Base-by-base conservation (phyloP, 2,113 vertebrate species). In the Neofelis nebulosa region DNA sequence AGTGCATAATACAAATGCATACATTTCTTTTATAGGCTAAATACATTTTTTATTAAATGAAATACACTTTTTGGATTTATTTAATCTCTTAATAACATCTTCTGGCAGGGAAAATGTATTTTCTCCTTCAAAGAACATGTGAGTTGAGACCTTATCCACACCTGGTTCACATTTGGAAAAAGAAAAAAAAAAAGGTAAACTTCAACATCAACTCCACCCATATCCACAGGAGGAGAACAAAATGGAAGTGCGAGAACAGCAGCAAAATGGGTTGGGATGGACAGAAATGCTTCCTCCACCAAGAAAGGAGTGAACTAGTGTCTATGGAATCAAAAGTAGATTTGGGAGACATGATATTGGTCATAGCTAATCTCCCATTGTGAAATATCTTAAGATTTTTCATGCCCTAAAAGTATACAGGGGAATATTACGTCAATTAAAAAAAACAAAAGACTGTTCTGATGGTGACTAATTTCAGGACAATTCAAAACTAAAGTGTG, bases 21-120 rank as follows among this genome's bases (percentile, higher is more conserved):
- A 73, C 31, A 68, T 74, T 88, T 71, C 63, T 87, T 94, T 97
- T 74, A 89, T 23, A 96, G 92, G 83, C 31, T 66, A 78, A 88
- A 83, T 27, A 61, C 4, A 55, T 33, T 78, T 88, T 96, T 97
- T 81, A 93, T 50, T 89, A 96, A 89, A 96, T 90, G n/a, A 94
- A 96, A 91, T 69, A 61, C 0, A 55, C 48, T 45, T 73, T 93
- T 80, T 97, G n/a, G 71, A 94, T 89, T 63, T 96, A 89, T 69
- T 88, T 73, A 93, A 91, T 97, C 78, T 89, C 82, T 93, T 94
- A 89, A 93, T 91, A 82, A 84, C 50, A 97, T 93, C 65, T 93
- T 97, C 18, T 74, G n/a, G 29, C 27, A 89, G 21, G 68, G 25
- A 96, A 97, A 95, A 65, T 45, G 2, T 88, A 78, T 91, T 96